Evolutionary conservation across 2,797 vertebrate species (phyloP).

Genomic region (Myotis myotis): DNA sequence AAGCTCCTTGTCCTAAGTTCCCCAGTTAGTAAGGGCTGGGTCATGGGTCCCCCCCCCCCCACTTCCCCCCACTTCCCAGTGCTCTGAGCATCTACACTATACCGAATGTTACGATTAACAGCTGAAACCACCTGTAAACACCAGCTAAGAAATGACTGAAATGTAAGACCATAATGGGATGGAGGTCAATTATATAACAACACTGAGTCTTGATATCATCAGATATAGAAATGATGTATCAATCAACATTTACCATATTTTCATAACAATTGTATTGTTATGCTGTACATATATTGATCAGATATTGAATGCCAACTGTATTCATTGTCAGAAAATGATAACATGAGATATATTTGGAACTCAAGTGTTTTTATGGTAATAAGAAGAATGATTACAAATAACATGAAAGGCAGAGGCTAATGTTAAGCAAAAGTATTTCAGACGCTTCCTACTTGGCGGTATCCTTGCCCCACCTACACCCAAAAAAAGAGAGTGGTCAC

Average conservation of each 20-base stretch:
- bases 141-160: background rate
- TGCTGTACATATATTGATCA: background rate
- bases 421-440: background rate
- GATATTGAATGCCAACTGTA: background rate
- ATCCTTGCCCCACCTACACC: background rate
- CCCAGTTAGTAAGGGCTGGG: background rate
- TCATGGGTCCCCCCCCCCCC: background rate
- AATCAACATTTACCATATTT: background rate
- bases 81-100: background rate
- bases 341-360: background rate
- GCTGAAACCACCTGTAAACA: background rate
- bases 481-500: background rate
- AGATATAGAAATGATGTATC: background rate
- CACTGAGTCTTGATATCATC: background rate
- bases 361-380: background rate
- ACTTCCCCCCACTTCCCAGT: background rate
- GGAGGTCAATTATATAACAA: background rate
- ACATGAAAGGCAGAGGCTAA: background rate
- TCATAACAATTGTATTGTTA: background rate
- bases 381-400: background rate
- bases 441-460: background rate
- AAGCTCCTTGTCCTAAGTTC: background rate
- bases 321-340: background rate
- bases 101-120: background rate
- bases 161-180: background rate